Conservation (phyloP, 2,888 invertebrate genomes). For the Tholera decimalis region DNA sequence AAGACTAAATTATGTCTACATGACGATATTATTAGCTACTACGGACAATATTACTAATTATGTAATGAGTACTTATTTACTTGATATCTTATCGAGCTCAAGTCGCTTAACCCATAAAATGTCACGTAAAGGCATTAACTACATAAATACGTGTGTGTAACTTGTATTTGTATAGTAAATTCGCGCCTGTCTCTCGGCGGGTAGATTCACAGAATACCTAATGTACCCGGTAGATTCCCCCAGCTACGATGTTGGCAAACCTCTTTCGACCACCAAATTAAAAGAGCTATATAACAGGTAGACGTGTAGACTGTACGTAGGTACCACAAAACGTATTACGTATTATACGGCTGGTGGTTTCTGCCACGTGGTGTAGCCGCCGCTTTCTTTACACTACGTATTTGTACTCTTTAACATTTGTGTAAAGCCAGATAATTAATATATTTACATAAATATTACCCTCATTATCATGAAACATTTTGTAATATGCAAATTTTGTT, state of each 20-base stretch:
- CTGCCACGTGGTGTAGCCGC: constrained; percentile 13
- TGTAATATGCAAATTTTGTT: constrained; percentile 5
- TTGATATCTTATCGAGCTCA: background rate
- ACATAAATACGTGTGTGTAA: constrained; percentile 43
- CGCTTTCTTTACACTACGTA: constrained; percentile 6
- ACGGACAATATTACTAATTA: background rate
- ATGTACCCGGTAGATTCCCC: constrained; percentile 64
- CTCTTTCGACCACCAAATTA: constrained; percentile 68
- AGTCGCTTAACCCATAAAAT: constrained; percentile 13
- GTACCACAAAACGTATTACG: constrained; percentile 52
- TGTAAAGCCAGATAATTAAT: constrained; percentile 11
- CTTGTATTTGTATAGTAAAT: constrained; percentile 61
- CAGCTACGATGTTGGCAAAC: constrained; percentile 65
- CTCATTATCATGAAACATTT: constrained; percentile 20
- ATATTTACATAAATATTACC: constrained; percentile 11
- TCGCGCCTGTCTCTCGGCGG: constrained; percentile 59
- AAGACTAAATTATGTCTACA: background rate
- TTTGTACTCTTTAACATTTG: constrained; percentile 29
- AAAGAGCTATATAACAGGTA: constrained; percentile 60
- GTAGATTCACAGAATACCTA: constrained; percentile 64
- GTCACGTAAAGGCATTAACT: constrained; percentile 41
- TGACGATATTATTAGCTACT: background rate
- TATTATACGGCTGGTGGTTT: constrained; percentile 29
- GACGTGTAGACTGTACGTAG: too few relatives aligned
- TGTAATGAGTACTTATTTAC: background rate